A percentile compares a stretch with the other conserved stretches of the same genome.
Conservation (phyloP, 2,797 vertebrate genomes). For the Malacoraja senta region DNA sequence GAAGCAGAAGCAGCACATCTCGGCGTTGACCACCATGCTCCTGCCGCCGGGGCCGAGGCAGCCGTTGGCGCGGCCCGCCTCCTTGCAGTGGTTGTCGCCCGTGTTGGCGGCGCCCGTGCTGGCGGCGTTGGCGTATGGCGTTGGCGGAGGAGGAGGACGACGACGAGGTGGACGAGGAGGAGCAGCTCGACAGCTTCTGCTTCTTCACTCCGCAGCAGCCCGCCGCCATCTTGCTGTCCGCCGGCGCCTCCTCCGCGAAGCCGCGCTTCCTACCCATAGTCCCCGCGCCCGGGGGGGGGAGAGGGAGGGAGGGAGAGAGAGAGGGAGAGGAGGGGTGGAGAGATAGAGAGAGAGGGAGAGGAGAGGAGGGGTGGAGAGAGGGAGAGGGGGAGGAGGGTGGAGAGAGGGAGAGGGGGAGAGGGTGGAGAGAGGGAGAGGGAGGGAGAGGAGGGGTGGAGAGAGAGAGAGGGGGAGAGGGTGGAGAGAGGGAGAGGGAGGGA, state of each 20-base stretch:
- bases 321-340: too few relatives aligned
- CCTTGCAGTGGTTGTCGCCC: slow-evolving; percentile 71
- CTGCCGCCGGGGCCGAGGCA: slow-evolving; percentile 70
- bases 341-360: too few relatives aligned
- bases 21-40: slow-evolving; percentile 93
- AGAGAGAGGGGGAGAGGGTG: too few relatives aligned
- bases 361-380: too few relatives aligned
- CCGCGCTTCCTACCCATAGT: slow-evolving; percentile 95
- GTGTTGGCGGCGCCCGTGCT: slow-evolving; percentile 63
- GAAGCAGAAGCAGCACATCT: slow-evolving; percentile 99
- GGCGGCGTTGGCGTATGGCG: slow-evolving; percentile 67
- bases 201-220: slow-evolving; percentile 99
- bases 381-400: too few relatives aligned
- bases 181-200: slow-evolving; percentile 98
- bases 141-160: slow-evolving; percentile 69
- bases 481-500: too few relatives aligned
- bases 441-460: too few relatives aligned
- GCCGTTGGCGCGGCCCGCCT: slow-evolving; percentile 70
- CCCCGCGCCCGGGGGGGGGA: slow-evolving; percentile 56
- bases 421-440: too few relatives aligned
- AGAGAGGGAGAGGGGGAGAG: too few relatives aligned
- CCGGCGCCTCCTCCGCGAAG: slow-evolving; percentile 72
- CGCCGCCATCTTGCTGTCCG: slow-evolving; percentile 99
- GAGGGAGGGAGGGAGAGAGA: slow-evolving; percentile 29
- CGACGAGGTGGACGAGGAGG: slow-evolving; percentile 72